Conservation (phyloP, 1,140 invertebrate genomes). For the Brachionus calyciflorus region DNA sequence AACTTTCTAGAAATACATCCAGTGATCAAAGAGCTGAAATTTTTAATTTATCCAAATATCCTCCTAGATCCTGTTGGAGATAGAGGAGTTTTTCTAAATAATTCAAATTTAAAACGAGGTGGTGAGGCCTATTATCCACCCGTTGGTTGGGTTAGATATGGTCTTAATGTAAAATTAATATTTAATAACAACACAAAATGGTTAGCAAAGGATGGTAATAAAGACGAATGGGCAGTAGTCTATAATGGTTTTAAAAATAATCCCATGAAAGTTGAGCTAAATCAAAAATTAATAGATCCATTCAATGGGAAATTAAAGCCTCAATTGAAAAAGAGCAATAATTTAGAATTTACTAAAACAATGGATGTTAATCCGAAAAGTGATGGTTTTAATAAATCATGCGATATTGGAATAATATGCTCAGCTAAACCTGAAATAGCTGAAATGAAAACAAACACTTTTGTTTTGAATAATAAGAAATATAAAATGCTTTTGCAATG, state of each 20-base stretch:
- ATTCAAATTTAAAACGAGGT: not conserved
- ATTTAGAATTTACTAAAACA: conserved; percentile 1
- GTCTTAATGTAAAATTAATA: not conserved
- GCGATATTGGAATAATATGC: conserved; percentile 4
- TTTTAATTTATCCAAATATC: not conserved
- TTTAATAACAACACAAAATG: not conserved
- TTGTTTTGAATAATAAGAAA: not conserved
- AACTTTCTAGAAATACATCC: conserved; percentile 9
- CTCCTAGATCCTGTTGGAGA: not conserved
- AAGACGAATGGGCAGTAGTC: conserved; percentile 4
- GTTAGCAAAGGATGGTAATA: not conserved
- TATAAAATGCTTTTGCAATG: conserved; percentile 29
- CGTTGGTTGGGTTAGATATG: conserved; percentile 3
- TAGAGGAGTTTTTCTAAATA: not conserved
- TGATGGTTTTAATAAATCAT: not conserved
- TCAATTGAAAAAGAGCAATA: conserved; percentile 11
- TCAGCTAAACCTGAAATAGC: not conserved
- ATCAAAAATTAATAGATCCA: not conserved
- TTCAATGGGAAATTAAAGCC: not conserved
- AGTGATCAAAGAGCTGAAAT: conserved; percentile 11
- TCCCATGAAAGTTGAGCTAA: not conserved
- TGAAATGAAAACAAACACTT: not conserved
- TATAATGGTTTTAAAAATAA: not conserved
- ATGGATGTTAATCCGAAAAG: not conserved
- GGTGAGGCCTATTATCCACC: conserved; percentile 8